Evolutionary conservation across 2,888 invertebrate species (phyloP).

Genomic region (Silvanus unidentatus): DNA sequence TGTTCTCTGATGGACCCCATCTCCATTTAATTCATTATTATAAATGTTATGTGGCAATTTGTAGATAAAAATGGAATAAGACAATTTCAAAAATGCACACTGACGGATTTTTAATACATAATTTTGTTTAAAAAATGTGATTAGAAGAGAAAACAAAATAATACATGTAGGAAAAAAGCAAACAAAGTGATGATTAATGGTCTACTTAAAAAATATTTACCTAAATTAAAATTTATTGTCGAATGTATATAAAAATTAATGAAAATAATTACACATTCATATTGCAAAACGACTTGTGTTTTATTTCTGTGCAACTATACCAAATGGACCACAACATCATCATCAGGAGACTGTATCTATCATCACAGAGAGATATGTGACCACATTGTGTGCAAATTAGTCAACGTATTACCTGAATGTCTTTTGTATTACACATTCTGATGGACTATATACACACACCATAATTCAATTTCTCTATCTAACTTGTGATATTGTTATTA

Average conservation of each 20-base stretch:
- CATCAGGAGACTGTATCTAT: background rate
- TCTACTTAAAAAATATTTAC: slow-evolving; percentile 21
- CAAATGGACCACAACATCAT: background rate
- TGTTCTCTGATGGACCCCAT: slow-evolving; percentile 1
- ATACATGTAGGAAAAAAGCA: background rate
- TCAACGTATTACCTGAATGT: background rate
- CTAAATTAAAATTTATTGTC: slow-evolving; percentile 29
- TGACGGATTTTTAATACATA: too few relatives aligned
- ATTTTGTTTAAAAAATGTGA: too few relatives aligned
- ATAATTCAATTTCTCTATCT: background rate
- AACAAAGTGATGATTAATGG: slow-evolving; percentile 16
- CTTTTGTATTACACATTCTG: slow-evolving; percentile 1
- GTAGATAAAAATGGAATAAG: slow-evolving; percentile 27
- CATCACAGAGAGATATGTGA: slow-evolving; percentile 1
- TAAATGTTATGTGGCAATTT: slow-evolving; percentile 35
- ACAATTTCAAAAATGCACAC: slow-evolving; percentile 21
- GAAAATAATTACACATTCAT: slow-evolving; percentile 28
- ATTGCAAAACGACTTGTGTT: slow-evolving; percentile 21
- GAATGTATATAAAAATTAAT: slow-evolving; percentile 27
- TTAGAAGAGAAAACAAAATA: slow-evolving; percentile 18
- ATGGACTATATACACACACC: background rate
- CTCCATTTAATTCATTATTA: slow-evolving; percentile 7
- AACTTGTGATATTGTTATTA: slow-evolving; percentile 5
- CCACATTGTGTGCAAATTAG: too few relatives aligned
- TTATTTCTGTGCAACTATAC: slow-evolving; percentile 11